Percentiles rank a stretch among this genome's conserved stretches.
phyloP scores from a whole-genome alignment of 2,797 vertebrate genomes.

The Danio choprae region DNA sequence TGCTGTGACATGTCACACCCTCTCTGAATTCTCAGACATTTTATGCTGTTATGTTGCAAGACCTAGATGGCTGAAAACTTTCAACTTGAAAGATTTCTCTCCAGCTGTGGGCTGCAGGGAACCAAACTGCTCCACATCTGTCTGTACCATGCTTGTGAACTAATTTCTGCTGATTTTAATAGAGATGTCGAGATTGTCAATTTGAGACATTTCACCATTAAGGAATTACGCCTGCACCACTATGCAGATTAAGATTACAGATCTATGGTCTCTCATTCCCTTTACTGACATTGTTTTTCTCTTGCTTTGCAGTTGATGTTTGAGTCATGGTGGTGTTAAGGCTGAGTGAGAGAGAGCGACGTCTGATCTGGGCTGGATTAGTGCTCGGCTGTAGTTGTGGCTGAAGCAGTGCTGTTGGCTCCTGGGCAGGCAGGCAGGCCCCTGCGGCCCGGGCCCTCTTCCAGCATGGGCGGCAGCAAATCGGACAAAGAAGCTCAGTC shows the following conservation, averaged over 20 bases:
- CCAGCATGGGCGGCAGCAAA: conserved; percentile 75
- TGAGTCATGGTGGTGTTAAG: conserved; percentile 31
- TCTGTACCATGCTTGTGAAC: not conserved
- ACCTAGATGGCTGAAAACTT: conserved; percentile 26
- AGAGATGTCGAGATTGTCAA: not conserved
- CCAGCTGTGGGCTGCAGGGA: conserved; percentile 17
- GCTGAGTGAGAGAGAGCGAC: conserved; percentile 38
- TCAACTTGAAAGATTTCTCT: conserved; percentile 9
- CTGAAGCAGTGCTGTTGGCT: conserved; percentile 60
- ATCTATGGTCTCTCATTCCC: conserved; percentile 47
- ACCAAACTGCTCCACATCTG: not conserved
- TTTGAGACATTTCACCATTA: not conserved
- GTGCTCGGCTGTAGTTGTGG: conserved; percentile 40
- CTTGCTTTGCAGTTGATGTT: conserved; percentile 39
- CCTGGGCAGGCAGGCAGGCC: conserved; percentile 68
- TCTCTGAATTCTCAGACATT: conserved; percentile 24
- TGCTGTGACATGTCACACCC: conserved; percentile 48
- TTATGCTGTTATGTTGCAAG: not conserved
- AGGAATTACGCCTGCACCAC: not conserved
- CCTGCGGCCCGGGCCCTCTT: conserved; percentile 67
- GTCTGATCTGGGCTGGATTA: conserved; percentile 54
- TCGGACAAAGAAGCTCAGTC: conserved; percentile 83
- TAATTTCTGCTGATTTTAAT: conserved; percentile 7
- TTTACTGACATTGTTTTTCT: conserved; percentile 36
- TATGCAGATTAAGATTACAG: conserved; percentile 43